Base-by-base conservation (phyloP, 2,888 invertebrate genomes). In the Exephanes ischioxanthus region DNA sequence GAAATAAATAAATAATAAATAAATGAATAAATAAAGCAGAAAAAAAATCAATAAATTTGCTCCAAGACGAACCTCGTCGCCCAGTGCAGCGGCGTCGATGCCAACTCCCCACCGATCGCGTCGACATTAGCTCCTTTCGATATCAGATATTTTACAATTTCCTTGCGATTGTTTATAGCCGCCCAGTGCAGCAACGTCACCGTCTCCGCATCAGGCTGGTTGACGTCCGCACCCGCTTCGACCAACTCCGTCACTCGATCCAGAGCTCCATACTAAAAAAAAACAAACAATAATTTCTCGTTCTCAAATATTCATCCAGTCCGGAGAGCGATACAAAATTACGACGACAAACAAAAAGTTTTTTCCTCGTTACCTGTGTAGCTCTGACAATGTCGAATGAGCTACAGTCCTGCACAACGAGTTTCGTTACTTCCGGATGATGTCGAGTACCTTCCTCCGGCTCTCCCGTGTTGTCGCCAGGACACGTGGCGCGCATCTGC, bases 131-230 rank as follows among this genome's bases (percentile, higher is more conserved):
- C 98, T 73, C 98, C 99, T 92, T 97, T 97, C 83, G 97, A 96
- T 88, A 99, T 95, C 91, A 97, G 97, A 94, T 97, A 99, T 91
- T 96, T 96, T 82, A 99, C 98, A 90, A 99, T 97, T 91, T 99
- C 98, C 88, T 97, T 96, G 80, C 99, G 96, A 95, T 99, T 99
- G 94, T 99, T 99, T 92, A 99, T 99, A 22, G 99, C 97, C 53
- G 99, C 99, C 99, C 99, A 99, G 94, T 99, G 99, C n/a, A 99
- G 95, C 73, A 99, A 95, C 2, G 99, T 99, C 79, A 99, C 99
- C 71, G 98, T 99, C 94, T 99, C 99, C 88, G 96, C 95, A 94
- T 99, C 99, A 67, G 98, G 97, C 92, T 97, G 97, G 94, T 99
- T 99, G 16, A 99, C 98, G 95, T 99, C 98, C 95, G 97, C 97